phyloP scores from a whole-genome alignment of 2,797 vertebrate species.

The Oreochromis mossambicus region DNA sequence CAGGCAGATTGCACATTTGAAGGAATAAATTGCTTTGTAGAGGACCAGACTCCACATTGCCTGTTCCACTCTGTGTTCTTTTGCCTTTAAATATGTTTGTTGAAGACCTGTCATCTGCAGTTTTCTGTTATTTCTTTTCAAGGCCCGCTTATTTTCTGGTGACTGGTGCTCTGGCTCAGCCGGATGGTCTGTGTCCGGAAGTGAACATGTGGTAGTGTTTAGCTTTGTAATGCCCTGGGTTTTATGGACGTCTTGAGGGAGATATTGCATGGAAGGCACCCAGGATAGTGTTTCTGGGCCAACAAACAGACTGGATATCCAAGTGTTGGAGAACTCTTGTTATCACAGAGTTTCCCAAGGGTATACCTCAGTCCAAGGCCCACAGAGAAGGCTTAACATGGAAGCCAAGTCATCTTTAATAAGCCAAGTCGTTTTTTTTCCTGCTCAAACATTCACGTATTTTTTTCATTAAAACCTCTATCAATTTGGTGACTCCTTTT shows the following conservation, averaged over 20 bases:
- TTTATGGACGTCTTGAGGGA: slow-evolving; percentile 72
- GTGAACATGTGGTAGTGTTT: slow-evolving; percentile 82
- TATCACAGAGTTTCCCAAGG: slow-evolving; percentile 65
- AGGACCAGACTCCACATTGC: slow-evolving; percentile 65
- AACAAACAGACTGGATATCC: slow-evolving; percentile 72
- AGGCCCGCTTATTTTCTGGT: slow-evolving; percentile 36
- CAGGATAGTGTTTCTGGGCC: slow-evolving; percentile 67
- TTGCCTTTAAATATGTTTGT: slow-evolving; percentile 69
- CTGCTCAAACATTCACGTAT: slow-evolving; percentile 50
- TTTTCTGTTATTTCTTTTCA: slow-evolving; percentile 63
- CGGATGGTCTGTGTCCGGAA: slow-evolving; percentile 65
- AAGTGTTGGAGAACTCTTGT: slow-evolving; percentile 73
- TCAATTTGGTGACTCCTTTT: slow-evolving; percentile 56
- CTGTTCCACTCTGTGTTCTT: slow-evolving; percentile 55
- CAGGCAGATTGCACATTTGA: slow-evolving; percentile 71
- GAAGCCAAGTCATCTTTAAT: slow-evolving; percentile 65
- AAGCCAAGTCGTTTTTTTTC: slow-evolving; percentile 53
- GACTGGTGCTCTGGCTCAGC: slow-evolving; percentile 36
- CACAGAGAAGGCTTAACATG: slow-evolving; percentile 59
- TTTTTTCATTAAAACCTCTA: slow-evolving; percentile 48
- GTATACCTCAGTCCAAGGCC: slow-evolving; percentile 74
- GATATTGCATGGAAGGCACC: slow-evolving; percentile 71
- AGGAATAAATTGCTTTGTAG: slow-evolving; percentile 64
- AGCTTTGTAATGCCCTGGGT: slow-evolving; percentile 75
- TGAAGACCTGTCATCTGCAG: slow-evolving; percentile 65